A percentile compares a stretch with the other conserved stretches of the same genome.
These are phyloP conservation scores for Pyrrhia umbra DNA, from an alignment of 2,888 invertebrate genomes.

Conservation along the genomic window DNA sequence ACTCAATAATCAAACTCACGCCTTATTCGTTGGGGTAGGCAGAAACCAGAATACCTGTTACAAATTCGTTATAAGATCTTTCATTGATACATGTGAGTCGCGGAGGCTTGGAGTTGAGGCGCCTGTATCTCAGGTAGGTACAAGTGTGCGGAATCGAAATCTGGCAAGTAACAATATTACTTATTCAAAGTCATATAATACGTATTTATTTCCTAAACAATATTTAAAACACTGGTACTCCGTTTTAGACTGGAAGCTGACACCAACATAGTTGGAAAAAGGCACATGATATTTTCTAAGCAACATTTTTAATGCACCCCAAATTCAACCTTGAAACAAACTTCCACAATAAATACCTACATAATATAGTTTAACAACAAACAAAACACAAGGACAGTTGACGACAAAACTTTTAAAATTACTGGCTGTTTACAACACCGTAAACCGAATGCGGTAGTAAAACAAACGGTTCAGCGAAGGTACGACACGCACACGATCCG, in stretches of 20 bases:
- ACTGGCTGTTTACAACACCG: conserved; percentile 32
- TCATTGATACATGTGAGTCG: too few species aligned
- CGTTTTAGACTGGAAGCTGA: too few species aligned
- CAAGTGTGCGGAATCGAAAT: too few species aligned
- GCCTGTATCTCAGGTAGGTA: too few species aligned
- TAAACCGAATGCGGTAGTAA: conserved; percentile 44
- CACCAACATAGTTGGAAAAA: background rate
- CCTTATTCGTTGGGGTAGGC: background rate
- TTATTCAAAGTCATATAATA: too few species aligned
- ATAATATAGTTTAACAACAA: background rate
- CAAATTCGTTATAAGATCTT: too few species aligned
- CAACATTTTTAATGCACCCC: background rate
- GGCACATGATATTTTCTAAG: background rate
- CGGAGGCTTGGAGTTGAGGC: too few species aligned
- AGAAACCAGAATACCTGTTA: too few species aligned
- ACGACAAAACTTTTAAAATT: conserved; percentile 48
- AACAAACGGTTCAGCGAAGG: conserved; percentile 29
- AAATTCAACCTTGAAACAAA: background rate
- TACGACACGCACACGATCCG: conserved; percentile 21
- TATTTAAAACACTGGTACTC: too few species aligned
- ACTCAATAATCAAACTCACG: conserved; percentile 7
- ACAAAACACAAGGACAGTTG: conserved; percentile 8
- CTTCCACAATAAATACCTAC: background rate
- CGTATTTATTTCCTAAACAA: too few species aligned
- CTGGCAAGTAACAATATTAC: too few species aligned